Base-by-base conservation (phyloP, 2,797 vertebrate species). In the Coregonus suidteri region DNA sequence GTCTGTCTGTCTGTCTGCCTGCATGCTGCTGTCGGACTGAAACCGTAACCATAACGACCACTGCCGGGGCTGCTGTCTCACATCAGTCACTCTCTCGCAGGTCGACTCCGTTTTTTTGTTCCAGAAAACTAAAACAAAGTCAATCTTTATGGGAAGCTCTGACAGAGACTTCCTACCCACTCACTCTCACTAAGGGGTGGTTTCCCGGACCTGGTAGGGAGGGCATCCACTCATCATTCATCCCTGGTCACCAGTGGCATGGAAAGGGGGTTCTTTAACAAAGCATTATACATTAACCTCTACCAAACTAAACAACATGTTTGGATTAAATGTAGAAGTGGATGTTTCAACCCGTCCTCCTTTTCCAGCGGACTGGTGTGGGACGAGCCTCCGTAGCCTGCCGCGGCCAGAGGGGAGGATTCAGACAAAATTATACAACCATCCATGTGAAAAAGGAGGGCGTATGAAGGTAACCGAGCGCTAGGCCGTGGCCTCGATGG, bases 251-350 rank as follows among this genome's bases (percentile, higher is more conserved):
- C 95, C 96, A 96, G 95, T 96, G 93, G 93, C 94, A 92, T 77
- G 93, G 94, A 96, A 96, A 96, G 94, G 95, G 95, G 95, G 94
- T 95, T 96, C 95, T 96, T 95, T 96, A 95, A 96, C 95, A 96
- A 96, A 96, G 95, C 96, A 96, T 95, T 96, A 95, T 95, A 96
- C 94, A 93, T 95, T 95, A 96, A 95, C 92, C 93, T 95, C 95
- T 96, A 97, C 95, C 95, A 95, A 97, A 96, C 96, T 97, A 96
- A 97, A 97, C 41, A 47, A 47, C 94, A 82, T 77, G 89, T 94
- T 94, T 95, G 94, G 95, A 96, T 96, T 96, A 96, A 96, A 97
- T 96, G 95, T 95, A 96, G 95, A 95, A 96, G 93, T 96, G 92
- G 90, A 91, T 81, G 83, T 93, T 94, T 95, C 93, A 93, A 94